Evolutionary conservation across 1,140 invertebrate species (phyloP).

Genomic region (Cherax quadricarinatus): DNA sequence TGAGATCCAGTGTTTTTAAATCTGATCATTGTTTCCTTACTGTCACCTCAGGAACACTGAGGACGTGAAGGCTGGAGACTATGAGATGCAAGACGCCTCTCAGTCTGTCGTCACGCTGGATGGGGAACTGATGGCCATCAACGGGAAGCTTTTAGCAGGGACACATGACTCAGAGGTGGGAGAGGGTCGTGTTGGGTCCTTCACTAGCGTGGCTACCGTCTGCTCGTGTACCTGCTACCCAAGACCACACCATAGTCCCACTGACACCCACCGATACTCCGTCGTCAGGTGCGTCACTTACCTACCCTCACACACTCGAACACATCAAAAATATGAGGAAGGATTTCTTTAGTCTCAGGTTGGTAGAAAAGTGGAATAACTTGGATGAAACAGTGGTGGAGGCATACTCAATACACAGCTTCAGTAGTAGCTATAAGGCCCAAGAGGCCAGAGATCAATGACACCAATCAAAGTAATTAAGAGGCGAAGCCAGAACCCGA

Average conservation of each 20-base stretch:
- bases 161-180: slow-evolving; percentile 36
- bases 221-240: slow-evolving; percentile 74
- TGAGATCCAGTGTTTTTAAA: too few relatives aligned
- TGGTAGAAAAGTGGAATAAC: too few relatives aligned
- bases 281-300: slow-evolving; percentile 9
- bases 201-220: slow-evolving; percentile 72
- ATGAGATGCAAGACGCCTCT: slow-evolving; percentile 83
- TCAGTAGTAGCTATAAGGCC: too few relatives aligned
- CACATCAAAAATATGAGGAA: too few relatives aligned
- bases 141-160: slow-evolving; percentile 85
- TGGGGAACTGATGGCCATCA: slow-evolving; percentile 95
- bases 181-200: slow-evolving; percentile 34
- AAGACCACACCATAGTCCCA: slow-evolving; percentile 61
- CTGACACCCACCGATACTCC: slow-evolving; percentile 53
- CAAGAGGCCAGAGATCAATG: too few relatives aligned
- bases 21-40: too few relatives aligned
- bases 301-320: too few relatives aligned
- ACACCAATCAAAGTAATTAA: too few relatives aligned
- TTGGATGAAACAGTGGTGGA: too few relatives aligned
- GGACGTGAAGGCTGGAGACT: slow-evolving; percentile 92
- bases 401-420: too few relatives aligned
- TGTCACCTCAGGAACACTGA: slow-evolving; percentile 85
- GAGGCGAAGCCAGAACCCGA: too few relatives aligned
- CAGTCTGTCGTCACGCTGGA: slow-evolving; percentile 89
- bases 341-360: too few relatives aligned